A percentile compares a stretch with the other conserved stretches of the same genome.
Evolutionary conservation across 2,888 invertebrate genomes (phyloP).

Genomic region (Agrilus biguttatus): DNA sequence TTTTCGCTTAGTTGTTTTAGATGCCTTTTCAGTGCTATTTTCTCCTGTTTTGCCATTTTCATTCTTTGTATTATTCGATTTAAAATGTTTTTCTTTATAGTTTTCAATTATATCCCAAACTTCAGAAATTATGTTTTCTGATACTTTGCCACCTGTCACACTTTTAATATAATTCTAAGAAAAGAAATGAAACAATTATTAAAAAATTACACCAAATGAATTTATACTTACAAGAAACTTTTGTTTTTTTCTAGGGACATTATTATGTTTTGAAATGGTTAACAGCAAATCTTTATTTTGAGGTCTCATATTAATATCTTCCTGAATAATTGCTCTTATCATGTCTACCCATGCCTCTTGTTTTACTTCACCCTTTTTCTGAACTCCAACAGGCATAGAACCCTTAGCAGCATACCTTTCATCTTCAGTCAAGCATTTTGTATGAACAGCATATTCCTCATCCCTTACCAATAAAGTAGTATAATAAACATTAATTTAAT

Average conservation of each 20-base stretch:
- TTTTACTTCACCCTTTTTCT: slow-evolving; percentile 75
- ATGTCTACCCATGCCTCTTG: slow-evolving; percentile 73
- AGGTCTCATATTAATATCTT: slow-evolving; percentile 38
- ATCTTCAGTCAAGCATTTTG: slow-evolving; percentile 74
- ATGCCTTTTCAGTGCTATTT: slow-evolving; percentile 3
- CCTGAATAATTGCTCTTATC: slow-evolving; percentile 49
- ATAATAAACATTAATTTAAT: slow-evolving; percentile 1
- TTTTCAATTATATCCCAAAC: slow-evolving; percentile 46
- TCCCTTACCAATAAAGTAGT: slow-evolving; percentile 34
- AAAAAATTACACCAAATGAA: neutral
- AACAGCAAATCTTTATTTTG: slow-evolving; percentile 49
- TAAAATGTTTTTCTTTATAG: slow-evolving; percentile 14
- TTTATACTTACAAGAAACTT: slow-evolving; percentile 7
- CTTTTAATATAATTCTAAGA: slow-evolving; percentile 53
- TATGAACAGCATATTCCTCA: slow-evolving; percentile 61
- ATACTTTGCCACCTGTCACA: slow-evolving; percentile 40
- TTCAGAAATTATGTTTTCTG: slow-evolving; percentile 42
- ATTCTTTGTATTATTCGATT: slow-evolving; percentile 4
- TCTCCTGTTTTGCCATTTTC: slow-evolving; percentile 6
- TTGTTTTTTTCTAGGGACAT: slow-evolving; percentile 7
- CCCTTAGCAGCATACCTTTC: slow-evolving; percentile 80
- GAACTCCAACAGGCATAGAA: slow-evolving; percentile 49
- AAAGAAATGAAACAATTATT: neutral
- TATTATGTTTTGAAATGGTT: slow-evolving; percentile 16
- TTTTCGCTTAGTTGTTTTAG: slow-evolving; percentile 14